These are phyloP conservation scores for Eubasilissa regina DNA, from an alignment of 1,140 invertebrate species.

Conservation along the genomic window DNA sequence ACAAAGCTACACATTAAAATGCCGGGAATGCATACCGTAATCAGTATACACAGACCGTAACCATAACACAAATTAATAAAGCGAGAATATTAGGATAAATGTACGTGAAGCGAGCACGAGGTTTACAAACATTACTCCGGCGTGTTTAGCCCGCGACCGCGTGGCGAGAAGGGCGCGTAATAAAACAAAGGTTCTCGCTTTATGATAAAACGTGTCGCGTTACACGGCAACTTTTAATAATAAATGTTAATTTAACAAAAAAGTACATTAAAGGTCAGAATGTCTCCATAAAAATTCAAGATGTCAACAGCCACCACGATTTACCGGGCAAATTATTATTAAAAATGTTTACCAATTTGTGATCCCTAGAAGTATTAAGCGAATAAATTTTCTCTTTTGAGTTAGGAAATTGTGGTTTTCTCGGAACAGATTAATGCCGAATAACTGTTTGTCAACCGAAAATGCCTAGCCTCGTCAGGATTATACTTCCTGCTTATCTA, in stretches of 20 bases:
- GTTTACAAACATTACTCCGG: conserved; percentile 30
- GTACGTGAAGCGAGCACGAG: conserved; percentile 26
- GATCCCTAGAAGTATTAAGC: too few relatives aligned
- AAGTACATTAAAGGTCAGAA: conserved; percentile 24
- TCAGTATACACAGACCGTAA: background rate
- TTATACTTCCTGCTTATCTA: too few relatives aligned
- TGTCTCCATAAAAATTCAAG: conserved; percentile 24
- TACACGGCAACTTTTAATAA: conserved; percentile 36
- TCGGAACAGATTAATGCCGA: too few relatives aligned
- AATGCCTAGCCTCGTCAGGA: too few relatives aligned
- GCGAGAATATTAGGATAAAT: conserved; percentile 30
- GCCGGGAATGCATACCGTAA: conserved; percentile 9
- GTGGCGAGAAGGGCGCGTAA: conserved; percentile 44
- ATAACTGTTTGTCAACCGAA: too few relatives aligned
- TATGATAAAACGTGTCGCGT: conserved; percentile 45
- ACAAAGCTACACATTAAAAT: background rate
- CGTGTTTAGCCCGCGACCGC: conserved; percentile 44
- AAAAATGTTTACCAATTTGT: too few relatives aligned
- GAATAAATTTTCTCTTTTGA: too few relatives aligned
- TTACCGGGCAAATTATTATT: too few relatives aligned
- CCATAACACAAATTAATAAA: conserved; percentile 49
- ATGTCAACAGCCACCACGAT: background rate
- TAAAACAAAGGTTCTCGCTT: conserved; percentile 52
- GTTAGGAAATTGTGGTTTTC: too few relatives aligned
- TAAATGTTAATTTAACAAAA: conserved; percentile 26